Percentiles rank a stretch among this genome's conserved stretches.
phyloP scores from a whole-genome alignment of 2,113 vertebrate species.

The Gambusia affinis region DNA sequence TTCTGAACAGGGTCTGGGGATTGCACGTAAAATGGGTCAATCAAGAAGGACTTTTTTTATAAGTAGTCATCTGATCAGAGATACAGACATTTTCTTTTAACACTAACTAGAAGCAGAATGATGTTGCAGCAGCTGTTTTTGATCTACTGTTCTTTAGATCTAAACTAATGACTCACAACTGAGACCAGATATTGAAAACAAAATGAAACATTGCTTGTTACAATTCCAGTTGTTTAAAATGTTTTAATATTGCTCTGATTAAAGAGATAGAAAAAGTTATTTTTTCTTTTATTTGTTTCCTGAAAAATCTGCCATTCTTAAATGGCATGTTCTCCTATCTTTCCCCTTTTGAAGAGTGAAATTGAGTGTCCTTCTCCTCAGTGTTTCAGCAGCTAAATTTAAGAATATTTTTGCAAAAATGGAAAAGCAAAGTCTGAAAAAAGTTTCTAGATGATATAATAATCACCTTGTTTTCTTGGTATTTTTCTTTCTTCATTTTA shows the following conservation, averaged over 20 bases:
- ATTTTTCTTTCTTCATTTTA: too few species aligned
- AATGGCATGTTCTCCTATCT: too few species aligned
- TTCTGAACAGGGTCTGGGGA: conserved; percentile 67
- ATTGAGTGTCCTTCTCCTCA: too few species aligned
- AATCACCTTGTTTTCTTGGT: not conserved
- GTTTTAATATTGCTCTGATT: not conserved
- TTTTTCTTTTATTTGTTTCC: too few species aligned
- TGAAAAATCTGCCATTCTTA: too few species aligned
- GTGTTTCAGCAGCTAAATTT: too few species aligned
- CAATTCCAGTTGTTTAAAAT: not conserved
- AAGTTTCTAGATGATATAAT: too few species aligned
- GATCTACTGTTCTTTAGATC: not conserved
- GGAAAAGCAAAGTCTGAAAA: too few species aligned
- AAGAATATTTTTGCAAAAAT: too few species aligned
- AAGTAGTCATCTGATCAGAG: conserved; percentile 47
- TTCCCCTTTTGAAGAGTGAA: too few species aligned
- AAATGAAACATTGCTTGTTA: not conserved
- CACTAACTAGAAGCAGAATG: not conserved
- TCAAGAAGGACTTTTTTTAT: conserved; percentile 19
- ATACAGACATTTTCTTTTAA: conserved; percentile 35
- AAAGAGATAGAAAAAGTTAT: not conserved
- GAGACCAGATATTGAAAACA: not conserved
- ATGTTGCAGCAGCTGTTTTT: not conserved
- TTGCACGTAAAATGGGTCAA: conserved; percentile 56
- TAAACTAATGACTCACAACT: too few species aligned